These are phyloP conservation scores for Cynopterus sphinx DNA, from an alignment of 2,797 vertebrate species.

Conservation along the genomic window DNA sequence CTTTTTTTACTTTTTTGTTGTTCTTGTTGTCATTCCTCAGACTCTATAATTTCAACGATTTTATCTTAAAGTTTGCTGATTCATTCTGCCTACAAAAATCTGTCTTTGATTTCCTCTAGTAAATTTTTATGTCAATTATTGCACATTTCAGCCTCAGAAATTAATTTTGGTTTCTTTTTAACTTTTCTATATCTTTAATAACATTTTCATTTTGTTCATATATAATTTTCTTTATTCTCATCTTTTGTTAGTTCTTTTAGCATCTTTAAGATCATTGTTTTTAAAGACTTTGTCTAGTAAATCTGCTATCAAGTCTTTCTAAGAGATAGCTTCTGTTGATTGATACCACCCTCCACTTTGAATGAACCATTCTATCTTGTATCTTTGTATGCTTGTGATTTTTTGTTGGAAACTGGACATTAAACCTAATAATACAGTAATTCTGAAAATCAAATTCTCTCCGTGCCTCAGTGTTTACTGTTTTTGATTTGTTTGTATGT, in stretches of 20 bases:
- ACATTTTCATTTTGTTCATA: neutral
- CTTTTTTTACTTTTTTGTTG: neutral
- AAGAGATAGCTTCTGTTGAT: neutral
- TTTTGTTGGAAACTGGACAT: neutral
- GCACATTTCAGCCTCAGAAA: neutral
- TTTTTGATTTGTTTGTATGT: neutral
- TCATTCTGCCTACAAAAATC: neutral
- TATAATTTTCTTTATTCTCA: neutral
- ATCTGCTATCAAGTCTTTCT: neutral
- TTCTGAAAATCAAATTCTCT: neutral
- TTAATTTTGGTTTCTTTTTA: neutral
- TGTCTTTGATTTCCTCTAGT: neutral
- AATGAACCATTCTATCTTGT: neutral
- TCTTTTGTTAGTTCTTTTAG: neutral
- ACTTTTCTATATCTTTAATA: neutral
- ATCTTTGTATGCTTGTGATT: neutral
- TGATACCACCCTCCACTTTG: rapidly evolving
- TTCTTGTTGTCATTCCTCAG: neutral
- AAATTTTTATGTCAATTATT: neutral
- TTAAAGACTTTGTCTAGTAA: neutral
- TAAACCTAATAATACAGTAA: neutral
- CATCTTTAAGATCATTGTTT: neutral
- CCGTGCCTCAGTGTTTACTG: neutral
- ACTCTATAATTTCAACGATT: neutral
- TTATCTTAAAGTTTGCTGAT: neutral